Conservation (phyloP, 2,888 invertebrate genomes). For the Fragum sueziense region DNA sequence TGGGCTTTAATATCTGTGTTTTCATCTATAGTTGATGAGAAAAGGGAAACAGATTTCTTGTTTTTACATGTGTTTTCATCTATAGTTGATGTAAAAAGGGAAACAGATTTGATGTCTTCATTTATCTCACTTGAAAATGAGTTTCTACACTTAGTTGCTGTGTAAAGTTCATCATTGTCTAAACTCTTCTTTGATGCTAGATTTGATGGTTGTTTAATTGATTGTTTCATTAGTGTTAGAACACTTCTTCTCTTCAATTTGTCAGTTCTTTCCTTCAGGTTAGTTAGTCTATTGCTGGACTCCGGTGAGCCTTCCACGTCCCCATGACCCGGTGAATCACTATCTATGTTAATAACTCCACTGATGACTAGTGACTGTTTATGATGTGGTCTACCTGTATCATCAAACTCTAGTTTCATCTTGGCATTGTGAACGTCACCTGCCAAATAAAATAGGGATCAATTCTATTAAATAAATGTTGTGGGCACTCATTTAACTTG, state of each 20-base stretch:
- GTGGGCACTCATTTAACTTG: no score
- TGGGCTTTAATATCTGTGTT: background rate
- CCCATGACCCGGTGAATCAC: background rate
- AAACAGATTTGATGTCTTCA: background rate
- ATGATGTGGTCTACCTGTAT: background rate
- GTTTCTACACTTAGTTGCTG: background rate
- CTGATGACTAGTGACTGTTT: background rate
- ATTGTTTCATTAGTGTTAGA: background rate
- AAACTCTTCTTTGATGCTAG: background rate
- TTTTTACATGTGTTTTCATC: background rate
- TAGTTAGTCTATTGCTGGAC: background rate
- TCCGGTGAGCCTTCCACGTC: background rate
- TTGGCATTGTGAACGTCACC: slow-evolving; percentile 31
- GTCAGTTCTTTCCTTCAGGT: background rate
- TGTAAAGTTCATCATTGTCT: background rate
- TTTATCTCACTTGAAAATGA: background rate
- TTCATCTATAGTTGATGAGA: background rate
- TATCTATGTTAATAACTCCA: slow-evolving; percentile 10
- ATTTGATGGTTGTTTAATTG: background rate
- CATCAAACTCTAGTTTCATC: slow-evolving; percentile 21
- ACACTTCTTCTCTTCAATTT: background rate
- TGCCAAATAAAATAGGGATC: slow-evolving; percentile 1
- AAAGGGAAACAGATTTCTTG: background rate
- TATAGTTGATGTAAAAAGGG: background rate
- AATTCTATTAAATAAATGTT: no score